Conservation (phyloP, 2,113 vertebrate species). For the Bagarius yarrelli region DNA sequence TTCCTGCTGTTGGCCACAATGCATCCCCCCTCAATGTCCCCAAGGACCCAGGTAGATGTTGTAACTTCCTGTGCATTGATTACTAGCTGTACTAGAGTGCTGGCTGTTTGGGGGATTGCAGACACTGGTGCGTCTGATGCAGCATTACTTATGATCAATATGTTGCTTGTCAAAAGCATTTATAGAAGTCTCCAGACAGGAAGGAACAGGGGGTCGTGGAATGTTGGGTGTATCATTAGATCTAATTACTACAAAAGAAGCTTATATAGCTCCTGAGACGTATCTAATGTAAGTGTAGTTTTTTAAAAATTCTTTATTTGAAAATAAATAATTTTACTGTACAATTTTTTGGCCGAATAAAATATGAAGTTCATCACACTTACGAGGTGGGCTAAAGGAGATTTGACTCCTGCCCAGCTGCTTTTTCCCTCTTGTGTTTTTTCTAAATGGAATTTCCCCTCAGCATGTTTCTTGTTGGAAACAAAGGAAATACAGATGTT, state of each 20-base stretch:
- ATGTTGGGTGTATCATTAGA: neutral
- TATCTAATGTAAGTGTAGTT: neutral
- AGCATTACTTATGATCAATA: slow-evolving; percentile 33
- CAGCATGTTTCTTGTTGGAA: slow-evolving; percentile 12
- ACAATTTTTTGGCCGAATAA: neutral
- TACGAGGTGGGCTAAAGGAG: neutral
- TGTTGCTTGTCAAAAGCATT: slow-evolving; percentile 22
- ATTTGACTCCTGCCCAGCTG: slow-evolving; percentile 21
- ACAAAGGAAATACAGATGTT: slow-evolving; percentile 38
- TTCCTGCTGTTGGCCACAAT: slow-evolving; percentile 55
- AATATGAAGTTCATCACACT: neutral
- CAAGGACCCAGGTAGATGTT: slow-evolving; percentile 38
- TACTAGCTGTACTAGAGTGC: slow-evolving; percentile 30
- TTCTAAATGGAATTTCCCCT: slow-evolving; percentile 41
- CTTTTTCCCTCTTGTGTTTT: neutral
- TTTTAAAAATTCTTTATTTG: too few species aligned
- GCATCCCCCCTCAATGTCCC: slow-evolving; percentile 38
- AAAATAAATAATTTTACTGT: neutral
- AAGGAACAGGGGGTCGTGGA: neutral
- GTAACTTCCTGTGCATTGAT: slow-evolving; percentile 61
- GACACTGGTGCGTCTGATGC: neutral
- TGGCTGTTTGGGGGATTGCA: slow-evolving; percentile 6
- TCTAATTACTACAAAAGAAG: slow-evolving; percentile 15
- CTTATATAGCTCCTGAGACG: neutral
- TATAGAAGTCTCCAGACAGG: neutral